Evolutionary conservation across 2,888 invertebrate species (phyloP), one percentile per base, ranked within the genome.

Genomic region (Catotricha subobsoleta): DNA sequence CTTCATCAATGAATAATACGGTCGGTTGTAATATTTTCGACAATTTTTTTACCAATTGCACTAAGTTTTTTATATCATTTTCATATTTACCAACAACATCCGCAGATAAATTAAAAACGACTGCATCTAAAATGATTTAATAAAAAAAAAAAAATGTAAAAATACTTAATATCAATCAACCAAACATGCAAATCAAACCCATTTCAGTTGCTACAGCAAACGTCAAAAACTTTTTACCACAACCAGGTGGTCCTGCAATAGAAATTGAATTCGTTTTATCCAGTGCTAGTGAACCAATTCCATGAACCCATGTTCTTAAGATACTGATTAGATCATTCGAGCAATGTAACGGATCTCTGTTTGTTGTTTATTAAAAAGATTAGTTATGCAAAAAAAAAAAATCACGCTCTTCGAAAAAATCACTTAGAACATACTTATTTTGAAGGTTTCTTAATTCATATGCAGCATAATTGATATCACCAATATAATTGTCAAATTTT

Each of bases 171-270:
- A n/a, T n/a, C n/a, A n/a, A n/a, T n/a, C n/a, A n/a, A n/a, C n/a
- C n/a, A n/a, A n/a, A n/a, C n/a, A n/a, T n/a, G n/a, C n/a, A n/a
- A n/a, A n/a, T 3, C 6, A 18, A 53, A 52, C 62, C 57, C 2
- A 75, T 63, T 57, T 80, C 80, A 3, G 71, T 71, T 48, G 79
- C 79, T 35, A 84, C 66, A 1, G 79, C 77, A 47, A 79, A 67
- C 0, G 74, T 73, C 16, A 84, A 54, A 48, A 76, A 63, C 47
- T 69, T 70, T 54, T 83, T 82, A 1, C 82, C 83, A 47, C 67
- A 67, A 36, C 70, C 68, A 1, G 67, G 56, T 0, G 80, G 74
- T 1, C 83, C 83, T 41, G 69, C 68, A 23, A 84, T 64, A 40
- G 78, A 60, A 10, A 81, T 64, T 1, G 79, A 75, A 53, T 66